phyloP scores from a whole-genome alignment of 2,113 vertebrate genomes.

The Galeopterus variegatus region DNA sequence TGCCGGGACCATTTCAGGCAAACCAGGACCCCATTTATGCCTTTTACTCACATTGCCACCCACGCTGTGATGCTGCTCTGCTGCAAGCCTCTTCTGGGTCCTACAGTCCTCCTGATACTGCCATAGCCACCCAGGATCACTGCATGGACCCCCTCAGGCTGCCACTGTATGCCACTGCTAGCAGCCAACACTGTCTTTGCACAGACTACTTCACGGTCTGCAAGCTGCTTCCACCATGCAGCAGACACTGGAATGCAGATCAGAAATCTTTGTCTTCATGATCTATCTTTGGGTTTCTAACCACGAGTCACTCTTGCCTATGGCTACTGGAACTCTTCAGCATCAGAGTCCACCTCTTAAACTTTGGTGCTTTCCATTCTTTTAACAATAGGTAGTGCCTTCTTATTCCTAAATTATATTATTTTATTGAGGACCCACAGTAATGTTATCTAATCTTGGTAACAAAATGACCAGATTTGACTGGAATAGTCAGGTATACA shows the following conservation, averaged over 20 bases:
- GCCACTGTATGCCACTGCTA: accelerated
- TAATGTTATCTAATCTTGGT: neutral
- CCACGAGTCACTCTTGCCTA: neutral
- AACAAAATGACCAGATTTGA: neutral
- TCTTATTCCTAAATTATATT: neutral
- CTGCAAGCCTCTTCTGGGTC: neutral
- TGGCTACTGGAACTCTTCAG: neutral
- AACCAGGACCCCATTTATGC: neutral
- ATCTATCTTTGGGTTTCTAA: neutral
- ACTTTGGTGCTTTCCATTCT: neutral
- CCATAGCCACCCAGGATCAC: neutral
- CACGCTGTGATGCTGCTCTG: neutral
- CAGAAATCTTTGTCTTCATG: neutral
- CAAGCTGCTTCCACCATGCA: neutral
- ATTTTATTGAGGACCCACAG: neutral
- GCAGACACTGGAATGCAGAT: neutral
- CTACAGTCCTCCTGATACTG: neutral
- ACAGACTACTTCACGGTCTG: neutral
- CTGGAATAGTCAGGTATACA: neutral
- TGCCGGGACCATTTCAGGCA: neutral
- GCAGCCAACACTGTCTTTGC: neutral
- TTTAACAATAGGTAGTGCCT: neutral
- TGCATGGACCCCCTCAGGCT: neutral
- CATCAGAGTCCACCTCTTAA: neutral
- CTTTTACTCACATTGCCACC: neutral